Conservation (phyloP, 23 tunicate genomes). For the Styela plicata region DNA sequence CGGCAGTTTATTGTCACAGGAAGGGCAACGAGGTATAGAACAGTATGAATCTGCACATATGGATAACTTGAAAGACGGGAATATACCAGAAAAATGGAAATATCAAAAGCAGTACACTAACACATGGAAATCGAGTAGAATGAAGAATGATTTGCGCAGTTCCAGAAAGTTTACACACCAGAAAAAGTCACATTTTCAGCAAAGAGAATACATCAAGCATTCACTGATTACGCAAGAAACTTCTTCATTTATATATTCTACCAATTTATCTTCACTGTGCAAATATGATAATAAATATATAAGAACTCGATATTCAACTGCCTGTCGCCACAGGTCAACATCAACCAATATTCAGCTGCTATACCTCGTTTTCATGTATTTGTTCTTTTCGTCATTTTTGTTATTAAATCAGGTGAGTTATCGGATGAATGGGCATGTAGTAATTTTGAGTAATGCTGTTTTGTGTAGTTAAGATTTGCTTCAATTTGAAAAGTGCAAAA, state of each 20-base stretch:
- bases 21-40: neutral
- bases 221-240: neutral
- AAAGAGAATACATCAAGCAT: neutral
- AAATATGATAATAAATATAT: too few relatives aligned
- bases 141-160: neutral
- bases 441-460: too few relatives aligned
- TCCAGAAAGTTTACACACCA: neutral
- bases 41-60: neutral
- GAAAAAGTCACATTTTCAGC: neutral
- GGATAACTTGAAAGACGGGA: neutral
- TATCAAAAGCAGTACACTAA: neutral
- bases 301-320: neutral
- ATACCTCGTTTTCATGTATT: constrained; percentile 15
- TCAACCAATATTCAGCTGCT: constrained; percentile 4
- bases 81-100: neutral
- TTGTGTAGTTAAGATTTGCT: too few relatives aligned
- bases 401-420: constrained; percentile 18
- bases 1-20: neutral
- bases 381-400: constrained; percentile 15
- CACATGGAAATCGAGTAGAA: neutral
- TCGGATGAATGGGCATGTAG: too few relatives aligned
- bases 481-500: too few relatives aligned
- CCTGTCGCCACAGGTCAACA: neutral
- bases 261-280: neutral
- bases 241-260: neutral